These are phyloP conservation scores for Tiliqua scincoides DNA, from an alignment of 2,113 vertebrate species.

Conservation along the genomic window DNA sequence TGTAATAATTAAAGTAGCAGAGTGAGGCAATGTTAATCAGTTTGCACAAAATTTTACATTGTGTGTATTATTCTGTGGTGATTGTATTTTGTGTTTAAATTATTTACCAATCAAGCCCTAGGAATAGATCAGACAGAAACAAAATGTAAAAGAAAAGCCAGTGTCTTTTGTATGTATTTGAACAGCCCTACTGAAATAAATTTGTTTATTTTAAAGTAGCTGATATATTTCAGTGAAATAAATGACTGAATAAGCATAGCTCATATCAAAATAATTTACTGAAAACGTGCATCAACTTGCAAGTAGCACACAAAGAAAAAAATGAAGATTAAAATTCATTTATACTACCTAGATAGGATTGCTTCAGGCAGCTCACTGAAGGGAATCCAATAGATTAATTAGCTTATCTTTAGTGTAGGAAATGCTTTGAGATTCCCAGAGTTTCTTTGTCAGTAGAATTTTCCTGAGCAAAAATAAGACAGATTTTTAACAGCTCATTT, in stretches of 20 bases:
- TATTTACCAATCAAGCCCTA: not conserved
- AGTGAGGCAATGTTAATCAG: not conserved
- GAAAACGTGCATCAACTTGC: not conserved
- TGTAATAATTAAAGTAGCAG: not conserved
- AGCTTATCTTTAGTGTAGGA: constrained; percentile 42
- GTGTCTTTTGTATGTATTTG: not conserved
- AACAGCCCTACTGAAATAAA: not conserved
- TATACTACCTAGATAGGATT: constrained; percentile 17
- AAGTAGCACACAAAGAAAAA: constrained; percentile 21
- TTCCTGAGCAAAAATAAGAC: not conserved
- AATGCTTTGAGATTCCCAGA: constrained; percentile 14
- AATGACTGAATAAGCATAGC: constrained; percentile 5
- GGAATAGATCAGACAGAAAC: not conserved
- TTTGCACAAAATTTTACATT: not conserved
- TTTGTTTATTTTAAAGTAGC: not conserved
- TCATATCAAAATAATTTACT: constrained; percentile 8
- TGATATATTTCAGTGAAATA: not conserved
- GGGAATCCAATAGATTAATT: constrained; percentile 57
- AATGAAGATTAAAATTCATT: constrained; percentile 35
- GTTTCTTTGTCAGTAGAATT: not conserved
- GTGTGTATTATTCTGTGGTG: not conserved
- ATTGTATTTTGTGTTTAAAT: not conserved
- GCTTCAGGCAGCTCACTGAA: not conserved
- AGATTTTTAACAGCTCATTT: constrained; percentile 21
- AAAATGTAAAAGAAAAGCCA: not conserved